phyloP scores from a whole-genome alignment of 1,140 invertebrate genomes.

The Papilio polyxenes region DNA sequence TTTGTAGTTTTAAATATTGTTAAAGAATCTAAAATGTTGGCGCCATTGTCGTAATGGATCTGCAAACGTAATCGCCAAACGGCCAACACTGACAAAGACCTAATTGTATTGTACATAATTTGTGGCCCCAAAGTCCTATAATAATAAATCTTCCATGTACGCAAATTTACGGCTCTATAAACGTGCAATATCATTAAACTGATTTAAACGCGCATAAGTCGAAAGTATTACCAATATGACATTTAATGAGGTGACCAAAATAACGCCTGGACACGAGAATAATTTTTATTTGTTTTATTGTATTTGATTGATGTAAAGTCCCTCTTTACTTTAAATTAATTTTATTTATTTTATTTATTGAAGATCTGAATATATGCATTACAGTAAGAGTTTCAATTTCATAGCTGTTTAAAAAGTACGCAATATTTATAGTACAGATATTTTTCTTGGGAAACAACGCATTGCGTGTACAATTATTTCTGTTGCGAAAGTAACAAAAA shows the following conservation, averaged over 20 bases:
- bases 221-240: constrained; percentile 37
- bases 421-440: not conserved
- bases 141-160: constrained; percentile 62
- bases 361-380: not conserved
- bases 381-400: not conserved
- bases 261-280: constrained; percentile 26
- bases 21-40: not conserved
- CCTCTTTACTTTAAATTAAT: not conserved
- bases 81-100: constrained; percentile 51
- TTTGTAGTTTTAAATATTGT: too few species aligned
- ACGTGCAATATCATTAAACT: constrained; percentile 69
- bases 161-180: constrained; percentile 69
- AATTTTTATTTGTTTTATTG: constrained; percentile 6
- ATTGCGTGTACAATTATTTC: not conserved
- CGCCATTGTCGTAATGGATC: constrained; percentile 28
- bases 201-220: constrained; percentile 49
- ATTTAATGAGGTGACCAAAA: constrained; percentile 40
- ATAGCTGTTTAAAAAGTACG: not conserved
- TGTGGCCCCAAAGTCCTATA: constrained; percentile 56
- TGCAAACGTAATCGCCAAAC: constrained; percentile 51
- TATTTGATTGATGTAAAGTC: not conserved
- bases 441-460: not conserved
- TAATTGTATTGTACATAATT: constrained; percentile 62
- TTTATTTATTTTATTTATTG: not conserved
- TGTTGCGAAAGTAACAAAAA: not conserved